phyloP scores from a whole-genome alignment of 2,888 invertebrate species.

The Tanypteryx hageni region DNA sequence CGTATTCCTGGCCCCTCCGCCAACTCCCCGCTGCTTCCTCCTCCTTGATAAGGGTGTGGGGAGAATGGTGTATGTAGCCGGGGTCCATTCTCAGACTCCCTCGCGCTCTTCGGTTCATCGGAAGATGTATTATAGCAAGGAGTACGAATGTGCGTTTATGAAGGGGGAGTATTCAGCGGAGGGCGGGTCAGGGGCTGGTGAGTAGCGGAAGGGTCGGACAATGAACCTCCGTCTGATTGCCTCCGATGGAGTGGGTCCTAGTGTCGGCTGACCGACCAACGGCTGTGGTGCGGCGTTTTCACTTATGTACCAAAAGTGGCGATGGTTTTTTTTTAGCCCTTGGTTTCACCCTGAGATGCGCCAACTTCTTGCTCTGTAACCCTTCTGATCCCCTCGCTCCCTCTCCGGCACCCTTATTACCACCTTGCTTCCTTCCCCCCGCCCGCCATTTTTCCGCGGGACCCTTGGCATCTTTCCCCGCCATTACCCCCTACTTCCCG shows the following conservation, averaged over 20 bases:
- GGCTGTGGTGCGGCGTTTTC: not conserved
- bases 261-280: not conserved
- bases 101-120: not conserved
- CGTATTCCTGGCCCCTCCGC: constrained; percentile 14
- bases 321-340: not conserved
- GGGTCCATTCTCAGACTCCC: constrained; percentile 47
- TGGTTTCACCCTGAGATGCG: not conserved
- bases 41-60: constrained; percentile 5
- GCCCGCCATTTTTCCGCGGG: not conserved
- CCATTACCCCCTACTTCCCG: not conserved
- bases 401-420: not conserved
- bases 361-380: not conserved
- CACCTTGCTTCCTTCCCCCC: not conserved
- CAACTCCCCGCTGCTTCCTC: not conserved
- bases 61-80: not conserved
- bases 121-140: not conserved
- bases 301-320: not conserved
- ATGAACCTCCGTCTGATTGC: constrained; percentile 34
- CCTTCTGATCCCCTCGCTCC: not conserved
- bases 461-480: not conserved
- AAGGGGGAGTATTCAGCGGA: not conserved
- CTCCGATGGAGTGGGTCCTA: not conserved
- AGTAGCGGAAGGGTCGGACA: constrained; percentile 49
- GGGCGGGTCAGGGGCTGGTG: constrained; percentile 44
- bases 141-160: not conserved